Evolutionary conservation across 1,140 invertebrate species (phyloP), one percentile per base, ranked within the genome.

Genomic region (Drosophila sechellia): DNA sequence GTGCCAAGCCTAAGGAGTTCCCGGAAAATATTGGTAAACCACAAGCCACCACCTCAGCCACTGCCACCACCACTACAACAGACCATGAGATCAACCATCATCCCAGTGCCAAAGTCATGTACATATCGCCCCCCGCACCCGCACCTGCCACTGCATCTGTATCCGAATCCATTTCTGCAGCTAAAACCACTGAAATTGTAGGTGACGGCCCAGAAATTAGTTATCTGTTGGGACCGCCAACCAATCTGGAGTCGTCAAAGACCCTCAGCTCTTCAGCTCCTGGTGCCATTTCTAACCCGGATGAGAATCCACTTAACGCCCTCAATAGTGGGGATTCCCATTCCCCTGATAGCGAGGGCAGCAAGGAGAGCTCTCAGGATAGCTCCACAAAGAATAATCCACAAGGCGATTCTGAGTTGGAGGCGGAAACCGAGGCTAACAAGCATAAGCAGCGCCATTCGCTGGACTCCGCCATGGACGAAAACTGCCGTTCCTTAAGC

Each of bases 231-330:
- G 72, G 69, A 39, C 91, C 86, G 52, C 89, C 90, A n/a, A 77
- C 59, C 22, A 94, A 94, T 77, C 93, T 97, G 83, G 95, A 96
- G 76, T 94, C 95, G 3, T 95, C 95, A 2, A 94, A 95, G 89
- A 94, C 94, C 1, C 93, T 97, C 75, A 97, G 96, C 75, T 95
- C 95, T 92, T 97, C 96, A 1, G 97, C 97, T 1, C 96, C 97
- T 0, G 96, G 96, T 64, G 96, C 96, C 25, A 97, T 97, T 71
- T 92, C 90, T 5, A 97, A 97, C 90, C 93, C 96, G n/a, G 96
- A 97, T 48, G 85, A 89, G 42, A 85, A 73, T 46, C 52, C 74
- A 0, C 11, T 58, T 4, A 59, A 59, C 17, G 59, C 59, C n/a
- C 39, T 66, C 3, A 54, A 35, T 15, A 45, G 37, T 12, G 65